Evolutionary conservation across 1,140 invertebrate species (phyloP), one percentile per base, ranked within the genome.

Genomic region (Drosophila bocki): DNA sequence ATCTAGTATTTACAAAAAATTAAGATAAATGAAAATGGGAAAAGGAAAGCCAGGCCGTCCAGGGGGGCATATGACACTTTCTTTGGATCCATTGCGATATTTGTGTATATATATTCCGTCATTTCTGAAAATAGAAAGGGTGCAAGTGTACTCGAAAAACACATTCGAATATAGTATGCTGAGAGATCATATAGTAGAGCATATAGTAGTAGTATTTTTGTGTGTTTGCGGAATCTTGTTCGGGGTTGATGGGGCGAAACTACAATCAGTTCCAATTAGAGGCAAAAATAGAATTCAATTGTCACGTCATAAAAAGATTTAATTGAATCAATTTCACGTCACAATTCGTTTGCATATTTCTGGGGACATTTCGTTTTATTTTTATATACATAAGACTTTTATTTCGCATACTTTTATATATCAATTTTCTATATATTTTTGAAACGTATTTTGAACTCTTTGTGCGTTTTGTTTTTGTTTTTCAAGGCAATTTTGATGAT

Each of bases 211-310:
- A 33, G n/a, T 41, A 41, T 50, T 48, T 48, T 37, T 12, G 42
- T 58, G 42, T n/a, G 48, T 59, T 17, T 42, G 50, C 35, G 50
- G 35, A 59, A 32, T 58, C 61, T 56, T 42, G 33, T 39, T 71
- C 19, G 63, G 68, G 69, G 44, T 65, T 65, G 68, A 44, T 69
- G 65, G 65, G 69, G 53, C 69, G 44, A 42, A 71, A 50, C 53
- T 60, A 72, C 69, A 72, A 72, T 72, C 69, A 72, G 69, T 41
- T 72, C 69, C 69, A 72, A 72, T 72, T 72, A 72, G 69, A 72
- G 70, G 69, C 69, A 67, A 72, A 72, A 72, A 72, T 72, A 72
- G 69, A 72, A 72, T 72, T 60, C 69, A 72, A 72, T 72, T 72
- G 69, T 72, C 69, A 72, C 69, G 69, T 72, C 69, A 72, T 72